Percentiles rank a stretch among this genome's conserved stretches.
Conservation (phyloP, 2,797 vertebrate species). For the Pangasius djambal region DNA sequence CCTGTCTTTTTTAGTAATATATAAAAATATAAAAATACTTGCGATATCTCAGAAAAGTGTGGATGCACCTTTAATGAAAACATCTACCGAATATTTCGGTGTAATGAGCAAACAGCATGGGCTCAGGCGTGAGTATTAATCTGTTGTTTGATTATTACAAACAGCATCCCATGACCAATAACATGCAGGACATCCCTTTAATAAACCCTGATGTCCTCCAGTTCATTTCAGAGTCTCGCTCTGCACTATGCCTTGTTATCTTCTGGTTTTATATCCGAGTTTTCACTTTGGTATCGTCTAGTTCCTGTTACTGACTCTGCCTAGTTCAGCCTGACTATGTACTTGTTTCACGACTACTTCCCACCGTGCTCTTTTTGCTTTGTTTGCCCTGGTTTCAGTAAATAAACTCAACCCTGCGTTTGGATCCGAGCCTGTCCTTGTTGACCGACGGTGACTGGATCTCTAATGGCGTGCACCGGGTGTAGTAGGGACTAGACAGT, state of each 20-base stretch:
- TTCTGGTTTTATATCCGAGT: not conserved
- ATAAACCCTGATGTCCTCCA: not conserved
- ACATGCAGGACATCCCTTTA: not conserved
- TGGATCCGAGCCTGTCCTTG: not conserved
- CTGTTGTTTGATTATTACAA: not conserved
- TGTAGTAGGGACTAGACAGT: not conserved
- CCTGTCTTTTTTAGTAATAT: not conserved
- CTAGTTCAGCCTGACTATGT: not conserved
- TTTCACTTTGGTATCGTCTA: not conserved
- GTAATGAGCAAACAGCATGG: not conserved
- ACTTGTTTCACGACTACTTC: not conserved
- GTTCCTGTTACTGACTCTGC: not conserved
- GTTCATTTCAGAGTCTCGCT: not conserved
- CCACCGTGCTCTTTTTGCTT: not conserved
- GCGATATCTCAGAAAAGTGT: no score
- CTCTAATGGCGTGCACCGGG: not conserved
- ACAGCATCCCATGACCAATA: not conserved
- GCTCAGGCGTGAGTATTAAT: not conserved
- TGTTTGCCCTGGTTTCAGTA: not conserved
- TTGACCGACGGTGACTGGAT: not conserved
- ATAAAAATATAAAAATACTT: no score
- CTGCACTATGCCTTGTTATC: not conserved
- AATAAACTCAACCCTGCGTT: not conserved
- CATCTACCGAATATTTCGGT: not conserved
- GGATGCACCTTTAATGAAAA: not conserved